Evolutionary conservation across 2,888 invertebrate genomes (phyloP).

Genomic region (Lasioglossum pauxillum): DNA sequence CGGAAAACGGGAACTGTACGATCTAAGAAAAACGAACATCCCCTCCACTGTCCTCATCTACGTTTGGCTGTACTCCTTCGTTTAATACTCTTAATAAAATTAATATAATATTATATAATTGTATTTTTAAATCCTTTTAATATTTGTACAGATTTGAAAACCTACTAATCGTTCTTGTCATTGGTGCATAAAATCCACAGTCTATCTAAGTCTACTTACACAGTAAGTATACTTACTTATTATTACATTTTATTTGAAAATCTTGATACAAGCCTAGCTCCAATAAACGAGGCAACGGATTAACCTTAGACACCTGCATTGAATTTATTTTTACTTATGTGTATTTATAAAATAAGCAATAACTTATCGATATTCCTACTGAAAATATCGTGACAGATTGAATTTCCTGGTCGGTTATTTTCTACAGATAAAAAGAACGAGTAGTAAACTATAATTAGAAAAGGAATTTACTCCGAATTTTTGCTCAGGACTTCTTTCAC

Average conservation of each 20-base stretch:
- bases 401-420: not conserved
- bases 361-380: slow-evolving; percentile 2
- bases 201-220: no score
- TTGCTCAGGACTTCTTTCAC: not conserved
- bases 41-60: no score
- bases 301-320: slow-evolving; percentile 8
- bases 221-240: not conserved
- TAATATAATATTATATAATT: not conserved
- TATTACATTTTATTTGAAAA: not conserved
- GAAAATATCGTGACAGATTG: not conserved
- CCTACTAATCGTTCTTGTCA: not conserved
- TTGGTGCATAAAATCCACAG: not conserved
- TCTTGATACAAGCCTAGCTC: not conserved
- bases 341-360: slow-evolving; percentile 3
- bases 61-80: not conserved
- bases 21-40: no score
- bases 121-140: not conserved
- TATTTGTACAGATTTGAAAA: not conserved
- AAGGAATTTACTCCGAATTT: not conserved
- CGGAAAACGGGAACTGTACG: no score
- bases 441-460: not conserved
- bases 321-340: slow-evolving; percentile 7
- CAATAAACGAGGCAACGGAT: not conserved
- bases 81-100: not conserved
- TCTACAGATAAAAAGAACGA: not conserved